These are phyloP conservation scores for Sarotherodon lohbergeri DNA, from an alignment of 2,113 vertebrate species.

Conservation along the genomic window DNA sequence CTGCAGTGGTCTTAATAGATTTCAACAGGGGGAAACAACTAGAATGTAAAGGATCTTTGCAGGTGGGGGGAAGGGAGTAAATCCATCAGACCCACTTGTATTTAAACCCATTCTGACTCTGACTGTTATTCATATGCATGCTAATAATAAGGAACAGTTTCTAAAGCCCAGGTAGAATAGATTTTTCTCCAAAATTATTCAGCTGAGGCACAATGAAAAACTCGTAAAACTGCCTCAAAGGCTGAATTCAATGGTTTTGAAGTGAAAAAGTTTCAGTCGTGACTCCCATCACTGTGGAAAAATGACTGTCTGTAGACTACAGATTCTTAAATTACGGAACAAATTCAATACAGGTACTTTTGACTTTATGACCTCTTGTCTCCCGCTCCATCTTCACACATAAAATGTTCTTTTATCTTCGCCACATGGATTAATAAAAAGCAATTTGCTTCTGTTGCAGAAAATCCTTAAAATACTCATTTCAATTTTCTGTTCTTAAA, in stretches of 20 bases:
- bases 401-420: conserved; percentile 37
- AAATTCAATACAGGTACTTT: conserved; percentile 26
- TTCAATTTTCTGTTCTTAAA: neutral
- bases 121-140: conserved; percentile 13
- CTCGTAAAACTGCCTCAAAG: conserved; percentile 11
- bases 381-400: conserved; percentile 9
- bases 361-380: conserved; percentile 41
- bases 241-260: conserved; percentile 12
- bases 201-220: conserved; percentile 7
- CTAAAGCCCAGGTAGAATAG: conserved; percentile 14
- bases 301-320: neutral
- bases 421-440: conserved; percentile 8
- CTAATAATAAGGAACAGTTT: neutral
- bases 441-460: conserved; percentile 15
- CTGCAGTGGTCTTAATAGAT: conserved; percentile 11
- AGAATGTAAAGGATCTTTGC: neutral
- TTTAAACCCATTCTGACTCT: neutral
- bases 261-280: neutral
- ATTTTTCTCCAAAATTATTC: conserved; percentile 23
- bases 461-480: conserved; percentile 21
- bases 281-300: neutral
- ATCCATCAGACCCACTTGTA: neutral
- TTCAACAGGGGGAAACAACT: neutral
- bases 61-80: neutral
- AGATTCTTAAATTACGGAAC: conserved; percentile 6